A percentile compares a stretch with the other conserved stretches of the same genome.
phyloP scores from a whole-genome alignment of 2,797 vertebrate species.

The Eulemur rubriventer region DNA sequence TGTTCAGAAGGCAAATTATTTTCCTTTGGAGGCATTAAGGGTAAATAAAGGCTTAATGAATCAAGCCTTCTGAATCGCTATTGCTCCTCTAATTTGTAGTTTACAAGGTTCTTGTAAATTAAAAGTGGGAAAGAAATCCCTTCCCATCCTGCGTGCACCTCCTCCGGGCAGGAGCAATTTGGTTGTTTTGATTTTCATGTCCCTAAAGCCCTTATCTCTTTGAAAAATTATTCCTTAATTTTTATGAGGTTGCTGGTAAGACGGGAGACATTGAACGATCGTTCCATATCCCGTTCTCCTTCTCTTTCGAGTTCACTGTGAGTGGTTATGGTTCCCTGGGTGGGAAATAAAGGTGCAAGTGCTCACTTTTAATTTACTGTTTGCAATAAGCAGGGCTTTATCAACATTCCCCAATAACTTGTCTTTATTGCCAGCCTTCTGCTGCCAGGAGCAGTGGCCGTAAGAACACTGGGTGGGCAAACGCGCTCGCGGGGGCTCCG shows the following conservation, averaged over 20 bases:
- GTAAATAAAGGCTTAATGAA: slow-evolving; percentile 75
- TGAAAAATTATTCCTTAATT: slow-evolving; percentile 78
- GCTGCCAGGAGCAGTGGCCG: background rate
- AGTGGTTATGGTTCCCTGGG: slow-evolving; percentile 78
- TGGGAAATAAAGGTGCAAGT: slow-evolving; percentile 75
- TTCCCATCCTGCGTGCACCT: slow-evolving; percentile 40
- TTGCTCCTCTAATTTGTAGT: slow-evolving; percentile 71
- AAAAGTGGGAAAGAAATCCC: slow-evolving; percentile 77
- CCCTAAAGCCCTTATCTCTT: slow-evolving; percentile 72
- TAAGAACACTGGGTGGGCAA: slow-evolving; percentile 3
- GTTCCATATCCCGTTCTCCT: background rate
- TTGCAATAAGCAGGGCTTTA: slow-evolving; percentile 79
- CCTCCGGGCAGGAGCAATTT: slow-evolving; percentile 70
- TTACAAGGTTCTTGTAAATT: slow-evolving; percentile 82
- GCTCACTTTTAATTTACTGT: slow-evolving; percentile 81
- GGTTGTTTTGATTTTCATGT: slow-evolving; percentile 65
- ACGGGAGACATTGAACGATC: slow-evolving; percentile 29
- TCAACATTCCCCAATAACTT: slow-evolving; percentile 79
- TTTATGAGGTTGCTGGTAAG: slow-evolving; percentile 63
- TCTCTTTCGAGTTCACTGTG: background rate
- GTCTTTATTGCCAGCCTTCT: slow-evolving; percentile 75
- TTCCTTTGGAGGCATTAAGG: slow-evolving; percentile 66
- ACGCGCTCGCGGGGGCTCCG: background rate
- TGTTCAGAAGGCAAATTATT: slow-evolving; percentile 57
- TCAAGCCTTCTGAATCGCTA: slow-evolving; percentile 60